Base-by-base conservation (phyloP, 2,888 invertebrate species). In the Pyrochroa serraticornis region DNA sequence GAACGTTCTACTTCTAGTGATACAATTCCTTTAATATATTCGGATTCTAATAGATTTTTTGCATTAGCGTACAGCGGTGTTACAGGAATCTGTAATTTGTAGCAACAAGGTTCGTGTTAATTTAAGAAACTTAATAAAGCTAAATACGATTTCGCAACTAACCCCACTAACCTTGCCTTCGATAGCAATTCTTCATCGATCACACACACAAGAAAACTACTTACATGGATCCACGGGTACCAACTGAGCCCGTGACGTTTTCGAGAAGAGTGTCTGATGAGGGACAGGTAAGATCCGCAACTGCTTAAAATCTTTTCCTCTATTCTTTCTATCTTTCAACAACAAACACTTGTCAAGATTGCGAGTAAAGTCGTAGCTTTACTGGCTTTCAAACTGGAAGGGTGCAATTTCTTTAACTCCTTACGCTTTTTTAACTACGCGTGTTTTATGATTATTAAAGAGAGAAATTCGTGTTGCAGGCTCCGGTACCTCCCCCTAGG, bases 191-290 rank as follows among this genome's bases (percentile, higher is more conserved):
- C 83, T 98, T 95, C 83, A 95, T 98, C 77, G 96, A 97, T 83
- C 97, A 98, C 82, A 89, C 91, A 72, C 88, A 91, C 80, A 90
- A 95, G 66, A 90, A 91, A 66, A 98, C 97, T 1, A 95, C 97
- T 7, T 97, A 96, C 82, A 95, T 98, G 82, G 98, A 98, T 83
- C 98, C 98, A 10, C 88, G 98, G 41, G 85, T 98, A 71, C 96
- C 96, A n/a, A 87, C 90, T 31, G 92, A 92, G 75, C 85, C 90
- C 49, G 85, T 87, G 41, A 84, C 85, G 64, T 64, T 64, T 42
- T 57, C 60, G 34, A 66, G 73, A 63, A 68, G 74, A 52, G 62
- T 73, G 13, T 71, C 72, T n/a, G 73, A 73, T 38, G 74, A 75
- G 38, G 60, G 58, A 38, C 72, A 72, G 55, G 75, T 75, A 66